These are phyloP conservation scores for Nothobranchius furzeri DNA, from an alignment of 2,113 vertebrate genomes.

Conservation along the genomic window DNA sequence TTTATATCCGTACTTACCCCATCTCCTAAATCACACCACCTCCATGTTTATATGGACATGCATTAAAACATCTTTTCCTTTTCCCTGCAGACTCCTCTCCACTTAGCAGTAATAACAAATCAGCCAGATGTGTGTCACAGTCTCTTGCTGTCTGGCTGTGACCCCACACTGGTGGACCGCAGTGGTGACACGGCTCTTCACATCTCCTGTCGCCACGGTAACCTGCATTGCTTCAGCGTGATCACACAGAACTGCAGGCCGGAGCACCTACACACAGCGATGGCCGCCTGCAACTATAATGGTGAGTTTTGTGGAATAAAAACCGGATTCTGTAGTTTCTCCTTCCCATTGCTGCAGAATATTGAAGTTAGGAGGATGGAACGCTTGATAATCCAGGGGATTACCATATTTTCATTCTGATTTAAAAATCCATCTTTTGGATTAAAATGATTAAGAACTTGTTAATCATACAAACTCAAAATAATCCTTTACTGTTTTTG, in stretches of 20 bases:
- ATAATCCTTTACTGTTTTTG: too few relatives aligned
- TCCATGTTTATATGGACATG: neutral
- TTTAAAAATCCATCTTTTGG: too few relatives aligned
- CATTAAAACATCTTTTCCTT: neutral
- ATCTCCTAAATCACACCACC: too few relatives aligned
- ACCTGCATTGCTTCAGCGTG: conserved; percentile 86
- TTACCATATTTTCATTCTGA: neutral
- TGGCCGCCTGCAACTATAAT: conserved; percentile 88
- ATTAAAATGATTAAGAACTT: too few relatives aligned
- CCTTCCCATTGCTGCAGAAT: conserved; percentile 14
- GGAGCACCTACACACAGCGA: conserved; percentile 77
- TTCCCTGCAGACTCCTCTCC: conserved; percentile 86
- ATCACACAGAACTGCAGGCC: conserved; percentile 83
- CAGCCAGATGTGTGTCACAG: conserved; percentile 86
- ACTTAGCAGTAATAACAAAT: conserved; percentile 93
- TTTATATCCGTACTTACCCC: neutral
- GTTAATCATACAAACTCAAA: too few relatives aligned
- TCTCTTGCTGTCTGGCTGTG: conserved; percentile 87
- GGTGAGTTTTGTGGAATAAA: conserved; percentile 73
- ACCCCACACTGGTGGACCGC: conserved; percentile 89
- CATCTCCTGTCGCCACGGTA: conserved; percentile 92
- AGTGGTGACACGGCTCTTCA: conserved; percentile 92
- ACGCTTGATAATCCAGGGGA: conserved; percentile 11
- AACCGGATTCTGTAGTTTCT: neutral
- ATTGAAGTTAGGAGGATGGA: conserved; percentile 27